Evolutionary conservation across 2,113 vertebrate species (phyloP), one percentile per base, ranked within the genome.

Genomic region (Haliaeetus leucogaster): DNA sequence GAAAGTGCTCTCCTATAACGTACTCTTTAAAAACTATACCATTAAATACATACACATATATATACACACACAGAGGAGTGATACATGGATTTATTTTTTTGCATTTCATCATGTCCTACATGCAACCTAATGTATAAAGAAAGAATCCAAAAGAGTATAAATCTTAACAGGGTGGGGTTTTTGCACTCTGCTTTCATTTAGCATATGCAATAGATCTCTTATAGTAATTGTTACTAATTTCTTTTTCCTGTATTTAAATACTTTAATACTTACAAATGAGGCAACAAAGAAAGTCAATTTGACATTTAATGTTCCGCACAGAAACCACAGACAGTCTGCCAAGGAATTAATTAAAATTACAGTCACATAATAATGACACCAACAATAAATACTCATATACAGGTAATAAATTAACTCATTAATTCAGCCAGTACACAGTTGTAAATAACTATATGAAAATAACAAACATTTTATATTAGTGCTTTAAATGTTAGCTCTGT

Each of bases 341-440:
- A 92, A 95, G 43, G 68, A 91, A 94, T 84, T 95, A 95, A 95
- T 97, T 97, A 95, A 95, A 95, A 93, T 91, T 94, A 76, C n/a
- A 92, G 72, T 86, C 84, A 91, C 43, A 89, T 84, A 67, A 93
- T 85, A 90, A 95, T 92, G 90, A 83, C 67, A 61, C 32, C 45
- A 86, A 76, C 43, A 84, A 91, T 92, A 97, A 95, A 91, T 93
- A 95, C 86, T 92, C 77, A 76, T 81, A 82, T 71, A 84, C 86
- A 91, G 89, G 92, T 96, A 97, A 95, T 92, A 95, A 95, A 92
- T 95, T 95, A 95, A 93, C 68, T 95, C 83, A 89, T 92, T 96
- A 95, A 96, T 84, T 94, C 92, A 91, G n/a, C n/a, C 66, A 82
- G 77, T 61, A 86, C 78, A 91, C 43, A 67, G 90, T 36, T 92